Percentiles rank a stretch among this genome's conserved stretches.
Conservation (phyloP, 2,113 vertebrate genomes). For the Ptychochromis oligacanthus region DNA sequence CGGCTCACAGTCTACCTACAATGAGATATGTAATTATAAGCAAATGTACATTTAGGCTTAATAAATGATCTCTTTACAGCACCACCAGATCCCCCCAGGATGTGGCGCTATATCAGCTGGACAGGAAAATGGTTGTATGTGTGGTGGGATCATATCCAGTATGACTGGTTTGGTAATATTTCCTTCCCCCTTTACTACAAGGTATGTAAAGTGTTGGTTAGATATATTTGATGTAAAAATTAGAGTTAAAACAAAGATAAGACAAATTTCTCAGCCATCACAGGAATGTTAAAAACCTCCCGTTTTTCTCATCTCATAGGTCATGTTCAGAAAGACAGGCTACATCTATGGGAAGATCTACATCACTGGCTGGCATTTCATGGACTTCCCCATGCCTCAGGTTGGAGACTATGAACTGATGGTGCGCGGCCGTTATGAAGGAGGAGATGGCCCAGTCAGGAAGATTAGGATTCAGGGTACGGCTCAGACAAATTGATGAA, state of each 20-base stretch:
- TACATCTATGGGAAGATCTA: slow-evolving; percentile 92
- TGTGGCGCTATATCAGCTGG: slow-evolving; percentile 86
- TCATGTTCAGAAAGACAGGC: slow-evolving; percentile 92
- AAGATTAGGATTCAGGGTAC: slow-evolving; percentile 88
- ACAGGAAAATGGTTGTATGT: slow-evolving; percentile 90
- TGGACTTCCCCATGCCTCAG: slow-evolving; percentile 92
- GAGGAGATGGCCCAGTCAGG: slow-evolving; percentile 93
- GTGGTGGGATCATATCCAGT: slow-evolving; percentile 93
- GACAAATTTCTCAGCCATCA: fast-evolving
- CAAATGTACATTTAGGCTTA: not conserved
- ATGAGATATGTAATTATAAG: not conserved
- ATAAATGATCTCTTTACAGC: slow-evolving; percentile 78
- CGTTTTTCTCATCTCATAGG: slow-evolving; percentile 70
- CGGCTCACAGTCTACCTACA: not conserved
- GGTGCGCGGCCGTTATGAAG: slow-evolving; percentile 93
- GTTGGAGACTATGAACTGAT: slow-evolving; percentile 92
- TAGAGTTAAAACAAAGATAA: not conserved
- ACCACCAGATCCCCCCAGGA: slow-evolving; percentile 89
- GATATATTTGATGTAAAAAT: not conserved
- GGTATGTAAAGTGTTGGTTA: slow-evolving; percentile 38
- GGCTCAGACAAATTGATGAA: not conserved
- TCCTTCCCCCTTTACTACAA: slow-evolving; percentile 79
- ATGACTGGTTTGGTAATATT: slow-evolving; percentile 82
- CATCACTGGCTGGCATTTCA: slow-evolving; percentile 93
- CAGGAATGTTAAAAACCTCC: not conserved